These are phyloP conservation scores for Sturnus vulgaris DNA, from an alignment of 2,113 vertebrate species.

Conservation along the genomic window DNA sequence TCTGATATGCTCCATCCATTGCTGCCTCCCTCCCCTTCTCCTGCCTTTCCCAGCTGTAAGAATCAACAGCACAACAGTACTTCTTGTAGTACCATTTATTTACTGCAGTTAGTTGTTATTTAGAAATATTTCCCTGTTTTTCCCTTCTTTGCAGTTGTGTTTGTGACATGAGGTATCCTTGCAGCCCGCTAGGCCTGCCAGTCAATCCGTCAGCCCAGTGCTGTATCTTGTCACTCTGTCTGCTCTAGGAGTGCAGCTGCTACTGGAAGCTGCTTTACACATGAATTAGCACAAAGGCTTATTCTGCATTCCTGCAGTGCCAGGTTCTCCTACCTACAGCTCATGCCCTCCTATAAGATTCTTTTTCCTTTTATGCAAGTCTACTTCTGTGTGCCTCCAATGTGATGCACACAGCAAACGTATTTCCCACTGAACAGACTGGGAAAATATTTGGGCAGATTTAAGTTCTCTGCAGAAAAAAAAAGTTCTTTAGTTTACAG, in stretches of 20 bases:
- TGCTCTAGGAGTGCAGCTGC: background rate
- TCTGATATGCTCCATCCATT: background rate
- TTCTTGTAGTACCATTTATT: background rate
- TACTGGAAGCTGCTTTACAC: background rate
- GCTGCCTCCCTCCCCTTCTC: background rate
- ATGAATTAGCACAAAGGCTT: background rate
- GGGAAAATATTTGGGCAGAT: background rate
- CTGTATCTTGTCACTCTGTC: background rate
- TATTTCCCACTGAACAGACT: background rate
- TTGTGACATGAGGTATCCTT: background rate
- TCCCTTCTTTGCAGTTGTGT: background rate
- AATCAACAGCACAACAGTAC: rapidly evolving
- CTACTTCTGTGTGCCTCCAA: background rate
- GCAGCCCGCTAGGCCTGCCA: background rate
- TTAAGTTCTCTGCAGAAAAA: background rate
- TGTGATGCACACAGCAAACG: background rate
- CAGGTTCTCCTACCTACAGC: background rate
- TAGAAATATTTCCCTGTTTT: background rate
- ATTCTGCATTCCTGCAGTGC: background rate
- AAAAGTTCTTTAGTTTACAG: background rate
- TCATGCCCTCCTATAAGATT: background rate
- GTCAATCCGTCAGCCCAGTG: background rate
- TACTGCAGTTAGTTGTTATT: background rate
- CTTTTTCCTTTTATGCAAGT: background rate
- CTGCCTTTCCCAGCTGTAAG: background rate